phyloP scores from a whole-genome alignment of 2,797 vertebrate species.

The Pogonophryne albipinna region DNA sequence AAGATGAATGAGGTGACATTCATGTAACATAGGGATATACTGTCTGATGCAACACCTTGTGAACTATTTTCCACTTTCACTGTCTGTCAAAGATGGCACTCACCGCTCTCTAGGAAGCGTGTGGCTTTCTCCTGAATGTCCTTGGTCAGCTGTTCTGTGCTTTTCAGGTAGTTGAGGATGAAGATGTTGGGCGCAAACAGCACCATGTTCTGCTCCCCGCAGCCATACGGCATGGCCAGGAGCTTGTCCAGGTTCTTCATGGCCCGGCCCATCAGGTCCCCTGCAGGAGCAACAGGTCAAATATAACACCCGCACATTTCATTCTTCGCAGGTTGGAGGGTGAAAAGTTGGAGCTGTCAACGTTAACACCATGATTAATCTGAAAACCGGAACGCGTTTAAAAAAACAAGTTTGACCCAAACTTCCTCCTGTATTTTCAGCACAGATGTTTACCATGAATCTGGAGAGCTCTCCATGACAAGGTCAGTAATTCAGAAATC shows the following conservation, averaged over 20 bases:
- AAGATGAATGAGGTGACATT: not conserved
- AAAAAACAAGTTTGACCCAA: no score
- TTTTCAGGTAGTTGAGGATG: slow-evolving; percentile 89
- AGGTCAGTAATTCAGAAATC: no score
- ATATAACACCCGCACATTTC: not conserved
- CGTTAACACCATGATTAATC: no score
- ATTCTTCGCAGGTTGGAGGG: not conserved
- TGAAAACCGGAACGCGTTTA: no score
- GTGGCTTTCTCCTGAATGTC: slow-evolving; percentile 77
- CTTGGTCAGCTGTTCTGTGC: slow-evolving; percentile 86
- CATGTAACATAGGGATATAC: not conserved
- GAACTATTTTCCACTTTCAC: no score
- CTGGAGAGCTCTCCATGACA: no score
- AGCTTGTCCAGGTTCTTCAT: slow-evolving; percentile 89
- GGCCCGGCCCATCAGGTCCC: slow-evolving; percentile 89
- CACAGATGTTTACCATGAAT: no score
- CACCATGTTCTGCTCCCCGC: slow-evolving; percentile 94
- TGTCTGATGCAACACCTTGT: no score
- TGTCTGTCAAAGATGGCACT: slow-evolving; percentile 16
- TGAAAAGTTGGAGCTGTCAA: not conserved
- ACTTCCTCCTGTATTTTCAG: no score
- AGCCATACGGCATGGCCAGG: slow-evolving; percentile 90
- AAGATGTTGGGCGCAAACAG: slow-evolving; percentile 92
- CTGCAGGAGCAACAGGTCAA: slow-evolving; percentile 62
- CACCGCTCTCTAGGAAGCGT: slow-evolving; percentile 86